Percentiles rank a stretch among this genome's conserved stretches.
These are phyloP conservation scores for Nerophis lumbriciformis DNA, from an alignment of 2,113 vertebrate species.

Conservation along the genomic window DNA sequence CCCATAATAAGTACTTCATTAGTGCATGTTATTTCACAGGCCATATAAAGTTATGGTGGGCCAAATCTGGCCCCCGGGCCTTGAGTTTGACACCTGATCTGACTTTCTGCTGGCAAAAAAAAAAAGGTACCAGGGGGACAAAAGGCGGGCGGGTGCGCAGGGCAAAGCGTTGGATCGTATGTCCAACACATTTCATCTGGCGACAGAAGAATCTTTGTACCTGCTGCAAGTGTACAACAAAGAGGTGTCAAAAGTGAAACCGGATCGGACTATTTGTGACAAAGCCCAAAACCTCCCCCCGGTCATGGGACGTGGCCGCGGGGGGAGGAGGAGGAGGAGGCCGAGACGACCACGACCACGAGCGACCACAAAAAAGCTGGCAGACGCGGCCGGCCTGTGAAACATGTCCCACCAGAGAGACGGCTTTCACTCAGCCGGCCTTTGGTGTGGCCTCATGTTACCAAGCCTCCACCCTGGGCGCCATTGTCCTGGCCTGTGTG, in stretches of 20 bases:
- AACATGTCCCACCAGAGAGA: constrained; percentile 65
- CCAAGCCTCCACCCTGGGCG: constrained; percentile 52
- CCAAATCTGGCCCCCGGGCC: too few species aligned
- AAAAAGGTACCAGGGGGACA: constrained; percentile 31
- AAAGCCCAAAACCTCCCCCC: constrained; percentile 39
- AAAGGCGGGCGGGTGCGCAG: constrained; percentile 19
- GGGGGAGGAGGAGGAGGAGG: constrained; percentile 43
- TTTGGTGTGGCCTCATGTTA: constrained; percentile 75
- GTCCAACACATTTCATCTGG: constrained; percentile 54
- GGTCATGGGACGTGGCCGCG: constrained; percentile 39
- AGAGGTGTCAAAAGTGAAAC: constrained; percentile 72
- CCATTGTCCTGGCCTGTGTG: constrained; percentile 52
- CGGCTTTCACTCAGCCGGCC: constrained; percentile 52
- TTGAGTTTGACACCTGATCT: not conserved
- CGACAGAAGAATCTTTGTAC: constrained; percentile 58
- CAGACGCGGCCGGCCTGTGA: constrained; percentile 59
- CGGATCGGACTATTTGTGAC: constrained; percentile 56
- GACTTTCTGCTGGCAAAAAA: constrained; percentile 29
- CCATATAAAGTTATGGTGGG: too few species aligned
- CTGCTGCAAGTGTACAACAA: constrained; percentile 51
- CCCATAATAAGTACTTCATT: too few species aligned
- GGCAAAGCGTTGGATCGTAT: constrained; percentile 45
- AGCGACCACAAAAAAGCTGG: constrained; percentile 67
- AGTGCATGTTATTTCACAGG: too few species aligned
- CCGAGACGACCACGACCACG: constrained; percentile 35